Conservation (phyloP, 2,113 vertebrate genomes). For the Percopsis transmontana region DNA sequence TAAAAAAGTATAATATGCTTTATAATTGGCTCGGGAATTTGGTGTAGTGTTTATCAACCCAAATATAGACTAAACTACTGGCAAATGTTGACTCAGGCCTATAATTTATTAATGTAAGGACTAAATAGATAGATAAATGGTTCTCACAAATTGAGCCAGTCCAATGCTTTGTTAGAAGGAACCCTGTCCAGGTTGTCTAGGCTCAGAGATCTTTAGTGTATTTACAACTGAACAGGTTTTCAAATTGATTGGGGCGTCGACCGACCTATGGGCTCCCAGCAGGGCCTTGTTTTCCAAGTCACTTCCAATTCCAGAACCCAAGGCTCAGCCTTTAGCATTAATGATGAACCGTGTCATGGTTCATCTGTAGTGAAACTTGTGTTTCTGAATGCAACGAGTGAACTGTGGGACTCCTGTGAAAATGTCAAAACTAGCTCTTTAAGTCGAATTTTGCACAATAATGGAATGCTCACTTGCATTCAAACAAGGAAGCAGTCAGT, state of each 20-base stretch:
- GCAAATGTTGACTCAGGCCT: neutral
- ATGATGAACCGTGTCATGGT: neutral
- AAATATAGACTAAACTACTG: neutral
- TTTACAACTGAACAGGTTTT: neutral
- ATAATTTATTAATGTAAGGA: slow-evolving; percentile 11
- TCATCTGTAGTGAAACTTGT: neutral
- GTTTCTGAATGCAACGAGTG: too few relatives aligned
- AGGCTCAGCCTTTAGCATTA: too few relatives aligned
- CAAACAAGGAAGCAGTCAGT: too few relatives aligned
- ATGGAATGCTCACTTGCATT: too few relatives aligned
- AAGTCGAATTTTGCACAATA: too few relatives aligned
- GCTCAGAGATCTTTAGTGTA: neutral
- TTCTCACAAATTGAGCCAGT: neutral
- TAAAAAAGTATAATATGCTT: too few relatives aligned
- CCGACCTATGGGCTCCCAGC: neutral
- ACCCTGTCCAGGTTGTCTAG: neutral
- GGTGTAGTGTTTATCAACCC: neutral
- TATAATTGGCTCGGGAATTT: neutral
- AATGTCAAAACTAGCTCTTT: too few relatives aligned
- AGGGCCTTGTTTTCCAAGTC: neutral
- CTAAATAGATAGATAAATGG: neutral
- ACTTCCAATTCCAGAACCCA: too few relatives aligned
- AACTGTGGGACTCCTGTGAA: too few relatives aligned
- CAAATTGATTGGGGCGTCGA: neutral
- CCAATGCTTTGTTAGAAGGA: neutral